phyloP scores from a whole-genome alignment of 2,888 invertebrate species.

The Epistrophe eligans region DNA sequence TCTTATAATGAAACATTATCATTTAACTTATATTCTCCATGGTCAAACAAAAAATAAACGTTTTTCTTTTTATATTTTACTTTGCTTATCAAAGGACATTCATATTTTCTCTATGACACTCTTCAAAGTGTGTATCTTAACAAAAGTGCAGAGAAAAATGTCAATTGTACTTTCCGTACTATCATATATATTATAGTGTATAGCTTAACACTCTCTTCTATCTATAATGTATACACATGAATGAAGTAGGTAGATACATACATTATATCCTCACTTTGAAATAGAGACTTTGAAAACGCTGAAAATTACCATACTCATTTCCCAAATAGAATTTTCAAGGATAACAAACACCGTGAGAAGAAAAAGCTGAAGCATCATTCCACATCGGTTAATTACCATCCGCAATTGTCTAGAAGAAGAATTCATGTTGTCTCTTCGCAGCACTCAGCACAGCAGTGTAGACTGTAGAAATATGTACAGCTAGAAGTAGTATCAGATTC shows the following conservation, averaged over 20 bases:
- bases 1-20: slow-evolving; percentile 40
- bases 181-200: neutral
- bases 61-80: slow-evolving; percentile 22
- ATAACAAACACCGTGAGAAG: slow-evolving; percentile 64
- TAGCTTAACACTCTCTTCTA: slow-evolving; percentile 33
- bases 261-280: slow-evolving; percentile 27
- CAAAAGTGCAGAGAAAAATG: slow-evolving; percentile 68
- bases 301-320: slow-evolving; percentile 74
- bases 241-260: neutral
- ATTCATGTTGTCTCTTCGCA: slow-evolving; percentile 50
- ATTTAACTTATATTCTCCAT: slow-evolving; percentile 23
- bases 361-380: slow-evolving; percentile 68
- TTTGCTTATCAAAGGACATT: slow-evolving; percentile 58
- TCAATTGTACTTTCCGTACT: slow-evolving; percentile 69
- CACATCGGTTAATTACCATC: slow-evolving; percentile 75
- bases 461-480: neutral
- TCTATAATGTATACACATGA: neutral
- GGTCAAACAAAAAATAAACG: slow-evolving; percentile 40
- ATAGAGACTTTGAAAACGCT: slow-evolving; percentile 60
- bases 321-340: slow-evolving; percentile 74
- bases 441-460: slow-evolving; percentile 24
- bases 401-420: slow-evolving; percentile 76
- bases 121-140: slow-evolving; percentile 26
- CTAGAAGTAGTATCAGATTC: slow-evolving; percentile 23
- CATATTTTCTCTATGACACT: slow-evolving; percentile 12